Evolutionary conservation across 2,113 vertebrate species (phyloP).

Genomic region (Labeo rohita): DNA sequence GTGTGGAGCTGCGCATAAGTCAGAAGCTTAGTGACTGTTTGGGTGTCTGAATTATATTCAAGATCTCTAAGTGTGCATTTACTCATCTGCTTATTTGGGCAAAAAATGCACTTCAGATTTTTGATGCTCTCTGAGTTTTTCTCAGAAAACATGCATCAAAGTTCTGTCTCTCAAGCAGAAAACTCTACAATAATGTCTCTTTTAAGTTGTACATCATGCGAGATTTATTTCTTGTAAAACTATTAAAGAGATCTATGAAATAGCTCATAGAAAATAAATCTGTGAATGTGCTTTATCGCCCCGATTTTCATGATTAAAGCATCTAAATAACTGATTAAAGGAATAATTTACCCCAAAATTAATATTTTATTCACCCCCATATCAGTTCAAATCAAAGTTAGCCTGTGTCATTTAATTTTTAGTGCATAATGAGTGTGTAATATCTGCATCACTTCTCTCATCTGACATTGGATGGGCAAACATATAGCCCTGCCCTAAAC

Average conservation of each 20-base stretch:
- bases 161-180: constrained; percentile 16
- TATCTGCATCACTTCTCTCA: neutral
- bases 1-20: constrained; percentile 52
- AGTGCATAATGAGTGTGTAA: neutral
- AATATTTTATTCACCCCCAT: neutral
- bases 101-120: constrained; percentile 48
- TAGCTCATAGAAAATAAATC: constrained; percentile 21
- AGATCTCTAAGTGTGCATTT: constrained; percentile 56
- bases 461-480: neutral
- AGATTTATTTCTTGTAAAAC: constrained; percentile 3
- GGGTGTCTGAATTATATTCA: constrained; percentile 48
- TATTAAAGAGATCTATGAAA: constrained; percentile 24
- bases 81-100: constrained; percentile 56
- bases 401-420: neutral
- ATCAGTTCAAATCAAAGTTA: neutral
- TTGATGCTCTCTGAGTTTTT: neutral
- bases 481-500: neutral
- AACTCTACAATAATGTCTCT: constrained; percentile 30
- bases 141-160: neutral
- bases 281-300: neutral
- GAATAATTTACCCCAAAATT: neutral
- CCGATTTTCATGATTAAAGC: neutral
- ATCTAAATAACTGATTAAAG: constrained; percentile 19
- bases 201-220: constrained; percentile 20
- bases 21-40: constrained; percentile 50